These are phyloP conservation scores for Megaceryle alcyon DNA, from an alignment of 2,797 vertebrate genomes.

Conservation along the genomic window DNA sequence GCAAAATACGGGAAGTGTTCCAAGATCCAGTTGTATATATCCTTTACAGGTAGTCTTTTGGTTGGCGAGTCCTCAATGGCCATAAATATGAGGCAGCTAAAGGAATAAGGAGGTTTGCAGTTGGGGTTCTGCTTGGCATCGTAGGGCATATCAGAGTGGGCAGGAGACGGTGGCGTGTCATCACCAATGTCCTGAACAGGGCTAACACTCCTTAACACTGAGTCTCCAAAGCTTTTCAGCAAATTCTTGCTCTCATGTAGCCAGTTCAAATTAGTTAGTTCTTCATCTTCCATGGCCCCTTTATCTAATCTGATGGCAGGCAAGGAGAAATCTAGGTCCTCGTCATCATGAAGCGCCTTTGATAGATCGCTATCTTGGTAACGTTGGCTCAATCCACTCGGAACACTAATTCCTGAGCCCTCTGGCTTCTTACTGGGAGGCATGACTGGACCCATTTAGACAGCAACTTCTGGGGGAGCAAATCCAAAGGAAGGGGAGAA, in stretches of 20 bases:
- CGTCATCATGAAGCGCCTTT: conserved; percentile 85
- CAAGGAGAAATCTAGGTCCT: conserved; percentile 86
- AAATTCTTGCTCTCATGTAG: conserved; percentile 91
- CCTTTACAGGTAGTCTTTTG: conserved; percentile 96
- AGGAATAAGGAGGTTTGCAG: conserved; percentile 95
- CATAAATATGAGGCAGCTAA: conserved; percentile 99
- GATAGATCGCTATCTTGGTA: conserved; percentile 85
- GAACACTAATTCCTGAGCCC: conserved; percentile 93
- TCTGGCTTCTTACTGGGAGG: conserved; percentile 98
- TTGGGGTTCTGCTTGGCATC: conserved; percentile 92
- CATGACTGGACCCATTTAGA: conserved; percentile 99
- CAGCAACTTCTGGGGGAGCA: conserved; percentile 82
- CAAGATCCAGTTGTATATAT: conserved; percentile 99
- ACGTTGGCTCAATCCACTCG: conserved; percentile 89
- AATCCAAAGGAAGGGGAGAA: conserved; percentile 30
- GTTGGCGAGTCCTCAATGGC: conserved; percentile 95
- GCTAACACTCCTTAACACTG: conserved; percentile 88
- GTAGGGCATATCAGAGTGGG: conserved; percentile 89
- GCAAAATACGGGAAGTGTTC: conserved; percentile 98
- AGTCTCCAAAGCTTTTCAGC: conserved; percentile 90
- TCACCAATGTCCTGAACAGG: conserved; percentile 87
- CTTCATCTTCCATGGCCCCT: conserved; percentile 88
- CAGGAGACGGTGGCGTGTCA: conserved; percentile 87
- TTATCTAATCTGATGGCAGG: conserved; percentile 84
- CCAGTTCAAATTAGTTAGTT: conserved; percentile 92